Conservation (phyloP, 2,113 vertebrate species). For the Lipophrys pholis region DNA sequence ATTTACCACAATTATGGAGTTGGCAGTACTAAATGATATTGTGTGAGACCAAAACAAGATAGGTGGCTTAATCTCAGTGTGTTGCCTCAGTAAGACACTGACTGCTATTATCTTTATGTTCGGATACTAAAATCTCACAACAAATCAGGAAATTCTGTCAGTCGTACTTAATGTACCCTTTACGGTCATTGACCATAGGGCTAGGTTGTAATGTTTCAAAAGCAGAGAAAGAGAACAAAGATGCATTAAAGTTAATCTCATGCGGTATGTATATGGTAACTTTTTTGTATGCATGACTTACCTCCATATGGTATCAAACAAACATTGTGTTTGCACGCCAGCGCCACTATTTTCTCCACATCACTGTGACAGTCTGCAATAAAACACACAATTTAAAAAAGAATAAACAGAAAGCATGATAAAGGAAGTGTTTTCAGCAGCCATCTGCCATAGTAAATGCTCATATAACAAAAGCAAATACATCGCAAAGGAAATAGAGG, state of each 20-base stretch:
- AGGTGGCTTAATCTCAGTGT: background rate
- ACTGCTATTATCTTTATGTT: background rate
- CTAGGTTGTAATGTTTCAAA: too few relatives aligned
- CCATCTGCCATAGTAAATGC: constrained; percentile 2
- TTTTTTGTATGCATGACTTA: constrained; percentile 75
- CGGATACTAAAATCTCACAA: background rate
- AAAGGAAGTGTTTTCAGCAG: constrained; percentile 16
- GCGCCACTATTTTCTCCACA: constrained; percentile 94
- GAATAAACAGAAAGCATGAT: constrained; percentile 14
- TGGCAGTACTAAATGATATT: background rate
- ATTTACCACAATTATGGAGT: constrained; percentile 5
- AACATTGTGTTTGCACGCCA: constrained; percentile 94
- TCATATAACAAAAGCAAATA: constrained; percentile 12
- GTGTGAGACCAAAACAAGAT: background rate
- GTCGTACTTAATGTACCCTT: background rate
- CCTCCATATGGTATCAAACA: constrained; percentile 98
- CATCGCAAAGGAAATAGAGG: constrained; percentile 22
- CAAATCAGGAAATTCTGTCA: background rate
- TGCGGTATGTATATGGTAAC: too few relatives aligned
- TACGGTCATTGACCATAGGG: too few relatives aligned
- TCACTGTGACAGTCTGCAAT: constrained; percentile 92
- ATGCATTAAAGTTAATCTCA: too few relatives aligned
- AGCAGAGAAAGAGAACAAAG: too few relatives aligned
- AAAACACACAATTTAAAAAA: constrained; percentile 21
- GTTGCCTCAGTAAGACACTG: background rate